Conservation (phyloP, 2,797 vertebrate species). For the Oreochromis grahami region DNA sequence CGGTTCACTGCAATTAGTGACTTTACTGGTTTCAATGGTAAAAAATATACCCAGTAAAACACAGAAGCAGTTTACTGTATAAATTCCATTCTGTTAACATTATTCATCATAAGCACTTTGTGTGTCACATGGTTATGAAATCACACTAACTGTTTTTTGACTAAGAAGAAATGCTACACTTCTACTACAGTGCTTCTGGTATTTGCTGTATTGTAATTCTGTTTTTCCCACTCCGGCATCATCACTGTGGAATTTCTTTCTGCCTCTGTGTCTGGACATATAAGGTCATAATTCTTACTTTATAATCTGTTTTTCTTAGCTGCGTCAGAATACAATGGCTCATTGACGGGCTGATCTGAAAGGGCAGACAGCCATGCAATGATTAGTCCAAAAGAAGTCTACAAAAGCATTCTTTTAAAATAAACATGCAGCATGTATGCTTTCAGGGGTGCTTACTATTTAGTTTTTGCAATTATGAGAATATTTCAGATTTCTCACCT, state of each 20-base stretch:
- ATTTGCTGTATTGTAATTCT: not conserved
- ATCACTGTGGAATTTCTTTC: conserved; percentile 37
- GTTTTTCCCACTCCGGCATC: conserved; percentile 11
- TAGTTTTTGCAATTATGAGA: not conserved
- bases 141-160: not conserved
- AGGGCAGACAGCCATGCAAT: not conserved
- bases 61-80: not conserved
- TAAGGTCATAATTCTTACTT: not conserved
- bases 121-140: not conserved
- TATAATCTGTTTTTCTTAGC: conserved; percentile 1
- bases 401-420: not conserved
- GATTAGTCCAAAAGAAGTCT: not conserved
- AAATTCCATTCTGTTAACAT: not conserved
- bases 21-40: not conserved
- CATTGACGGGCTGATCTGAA: not conserved
- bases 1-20: not conserved
- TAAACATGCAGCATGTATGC: not conserved
- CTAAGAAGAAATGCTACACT: not conserved
- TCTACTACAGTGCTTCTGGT: not conserved
- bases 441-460: not conserved
- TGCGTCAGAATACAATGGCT: not conserved
- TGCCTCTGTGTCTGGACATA: not conserved
- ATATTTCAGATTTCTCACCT: not conserved
- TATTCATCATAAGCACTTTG: not conserved
- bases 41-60: not conserved